Evolutionary conservation across 2,888 invertebrate species (phyloP).

Genomic region (Spisula subtruncata): DNA sequence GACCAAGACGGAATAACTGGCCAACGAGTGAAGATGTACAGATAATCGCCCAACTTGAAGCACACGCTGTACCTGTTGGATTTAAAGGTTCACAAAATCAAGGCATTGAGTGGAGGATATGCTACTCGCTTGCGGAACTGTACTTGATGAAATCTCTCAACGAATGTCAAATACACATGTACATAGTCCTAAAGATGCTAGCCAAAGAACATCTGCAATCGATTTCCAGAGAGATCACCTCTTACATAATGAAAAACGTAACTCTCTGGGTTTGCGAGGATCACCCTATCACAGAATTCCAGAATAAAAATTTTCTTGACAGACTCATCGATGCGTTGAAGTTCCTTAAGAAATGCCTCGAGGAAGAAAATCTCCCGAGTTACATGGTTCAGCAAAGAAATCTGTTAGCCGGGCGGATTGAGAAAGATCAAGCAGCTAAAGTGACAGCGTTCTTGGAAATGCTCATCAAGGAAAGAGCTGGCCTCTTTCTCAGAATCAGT

Average conservation of each 20-base stretch:
- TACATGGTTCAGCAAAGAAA: conserved; percentile 37
- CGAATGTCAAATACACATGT: conserved; percentile 34
- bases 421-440: background rate
- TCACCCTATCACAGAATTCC: background rate
- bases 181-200: conserved; percentile 27
- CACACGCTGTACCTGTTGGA: conserved; percentile 32
- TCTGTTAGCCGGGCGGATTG: conserved; percentile 24
- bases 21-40: conserved; percentile 17
- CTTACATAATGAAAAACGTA: conserved; percentile 40
- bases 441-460: background rate
- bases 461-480: background rate
- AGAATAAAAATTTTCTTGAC: background rate
- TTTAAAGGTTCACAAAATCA: conserved; percentile 23
- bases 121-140: conserved; percentile 43
- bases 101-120: conserved; percentile 45
- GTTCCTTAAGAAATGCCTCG: conserved; percentile 2
- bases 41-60: background rate
- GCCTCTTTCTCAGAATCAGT: background rate
- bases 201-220: conserved; percentile 1
- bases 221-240: conserved; percentile 23
- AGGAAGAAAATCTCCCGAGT: background rate
- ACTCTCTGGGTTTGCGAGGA: conserved; percentile 33
- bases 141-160: conserved; percentile 35
- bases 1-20: conserved; percentile 21
- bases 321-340: background rate